Conservation (phyloP, 1,140 invertebrate genomes). For the Ladona fulva region DNA sequence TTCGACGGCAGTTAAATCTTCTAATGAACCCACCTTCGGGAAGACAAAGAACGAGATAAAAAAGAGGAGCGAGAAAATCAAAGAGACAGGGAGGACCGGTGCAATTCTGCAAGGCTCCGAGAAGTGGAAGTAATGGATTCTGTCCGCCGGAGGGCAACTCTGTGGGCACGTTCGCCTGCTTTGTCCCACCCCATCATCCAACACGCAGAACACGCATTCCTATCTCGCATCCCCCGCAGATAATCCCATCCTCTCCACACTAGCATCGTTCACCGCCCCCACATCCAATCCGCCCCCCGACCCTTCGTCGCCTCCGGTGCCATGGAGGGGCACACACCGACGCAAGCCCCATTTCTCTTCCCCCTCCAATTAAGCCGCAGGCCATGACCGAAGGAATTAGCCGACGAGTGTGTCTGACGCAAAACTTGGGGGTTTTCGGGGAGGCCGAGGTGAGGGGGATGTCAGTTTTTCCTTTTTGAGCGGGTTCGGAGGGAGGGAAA, state of each 20-base stretch:
- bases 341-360: neutral
- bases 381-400: neutral
- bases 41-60: neutral
- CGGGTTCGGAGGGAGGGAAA: too few relatives aligned
- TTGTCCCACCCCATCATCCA: too few relatives aligned
- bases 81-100: neutral
- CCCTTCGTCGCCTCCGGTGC: neutral
- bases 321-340: neutral
- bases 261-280: neutral
- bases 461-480: too few relatives aligned
- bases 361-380: neutral
- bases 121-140: slow-evolving; percentile 4
- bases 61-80: neutral
- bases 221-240: neutral
- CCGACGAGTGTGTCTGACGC: neutral
- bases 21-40: too few relatives aligned
- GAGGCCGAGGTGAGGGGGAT: too few relatives aligned
- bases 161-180: neutral
- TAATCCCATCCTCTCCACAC: neutral
- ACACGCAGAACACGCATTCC: neutral
- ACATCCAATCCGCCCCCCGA: neutral
- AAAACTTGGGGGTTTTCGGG: neutral
- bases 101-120: too few relatives aligned
- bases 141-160: neutral
- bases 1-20: too few relatives aligned